Conservation (phyloP, 2,888 invertebrate species). For the Ctena decussata region DNA sequence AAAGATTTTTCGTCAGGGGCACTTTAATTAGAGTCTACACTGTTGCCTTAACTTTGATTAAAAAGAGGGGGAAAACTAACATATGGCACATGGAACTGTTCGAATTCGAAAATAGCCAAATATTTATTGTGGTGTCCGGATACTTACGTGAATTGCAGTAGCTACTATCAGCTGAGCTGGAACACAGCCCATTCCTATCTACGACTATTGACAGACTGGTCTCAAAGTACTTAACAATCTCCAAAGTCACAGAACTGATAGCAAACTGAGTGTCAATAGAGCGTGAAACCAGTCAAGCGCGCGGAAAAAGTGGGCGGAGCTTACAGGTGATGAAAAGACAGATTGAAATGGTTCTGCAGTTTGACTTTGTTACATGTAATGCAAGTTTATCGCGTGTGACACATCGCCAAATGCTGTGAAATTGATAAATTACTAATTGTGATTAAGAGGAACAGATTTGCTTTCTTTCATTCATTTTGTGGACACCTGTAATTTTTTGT, state of each 20-base stretch:
- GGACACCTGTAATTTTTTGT: neutral
- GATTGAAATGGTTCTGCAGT: neutral
- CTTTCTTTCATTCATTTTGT: neutral
- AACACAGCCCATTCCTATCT: neutral
- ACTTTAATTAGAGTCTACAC: too few relatives aligned
- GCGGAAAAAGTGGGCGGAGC: slow-evolving; percentile 26
- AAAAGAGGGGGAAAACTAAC: too few relatives aligned
- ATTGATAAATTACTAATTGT: slow-evolving; percentile 2
- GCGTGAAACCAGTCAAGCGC: slow-evolving; percentile 45
- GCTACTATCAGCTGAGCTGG: neutral
- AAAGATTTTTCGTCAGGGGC: too few relatives aligned
- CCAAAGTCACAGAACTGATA: neutral
- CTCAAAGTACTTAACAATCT: neutral
- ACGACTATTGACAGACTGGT: neutral
- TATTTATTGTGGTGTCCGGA: too few relatives aligned
- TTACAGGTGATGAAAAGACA: slow-evolving; percentile 15
- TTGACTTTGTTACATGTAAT: slow-evolving; percentile 6
- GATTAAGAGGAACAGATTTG: neutral
- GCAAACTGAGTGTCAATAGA: neutral
- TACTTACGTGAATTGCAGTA: too few relatives aligned
- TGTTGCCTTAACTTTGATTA: too few relatives aligned
- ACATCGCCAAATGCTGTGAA: neutral
- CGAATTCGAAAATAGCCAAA: too few relatives aligned
- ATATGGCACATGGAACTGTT: too few relatives aligned
- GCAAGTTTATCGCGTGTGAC: slow-evolving; percentile 7